Evolutionary conservation across 2,888 invertebrate genomes (phyloP).

Genomic region (Prosopocoilus inquinatus): DNA sequence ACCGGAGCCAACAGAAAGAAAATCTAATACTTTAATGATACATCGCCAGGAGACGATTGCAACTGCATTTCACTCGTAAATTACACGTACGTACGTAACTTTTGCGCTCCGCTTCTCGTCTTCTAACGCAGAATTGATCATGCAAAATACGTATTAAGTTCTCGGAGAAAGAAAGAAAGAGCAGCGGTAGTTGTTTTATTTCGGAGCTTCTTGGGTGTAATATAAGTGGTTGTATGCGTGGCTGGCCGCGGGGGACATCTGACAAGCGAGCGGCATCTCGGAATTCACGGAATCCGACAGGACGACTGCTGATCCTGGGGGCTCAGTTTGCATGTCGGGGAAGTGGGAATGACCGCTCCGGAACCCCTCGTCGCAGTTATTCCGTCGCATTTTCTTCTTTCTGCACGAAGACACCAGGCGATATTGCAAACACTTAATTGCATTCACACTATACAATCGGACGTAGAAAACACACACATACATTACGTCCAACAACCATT

Average conservation of each 20-base stretch:
- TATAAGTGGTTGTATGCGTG: constrained; percentile 27
- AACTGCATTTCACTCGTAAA: too few relatives aligned
- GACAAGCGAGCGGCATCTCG: constrained; percentile 33
- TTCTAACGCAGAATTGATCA: neutral
- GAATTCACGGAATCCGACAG: constrained; percentile 36
- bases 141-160: constrained; percentile 4
- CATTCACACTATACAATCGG: too few relatives aligned
- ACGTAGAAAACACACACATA: too few relatives aligned
- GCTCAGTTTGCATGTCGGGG: constrained; percentile 33
- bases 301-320: constrained; percentile 33
- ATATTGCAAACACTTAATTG: too few relatives aligned
- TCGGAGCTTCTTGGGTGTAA: constrained; percentile 4
- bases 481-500: too few relatives aligned
- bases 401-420: neutral
- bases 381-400: neutral
- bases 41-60: too few relatives aligned
- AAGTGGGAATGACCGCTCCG: constrained; percentile 32
- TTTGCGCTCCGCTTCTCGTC: too few relatives aligned
- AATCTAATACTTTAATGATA: too few relatives aligned
- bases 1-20: too few relatives aligned
- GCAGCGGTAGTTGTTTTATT: constrained; percentile 3
- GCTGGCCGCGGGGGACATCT: constrained; percentile 33
- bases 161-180: neutral
- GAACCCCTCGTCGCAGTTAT: constrained; percentile 9
- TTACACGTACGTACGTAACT: too few relatives aligned